These are phyloP conservation scores for Prorops nasuta DNA, from an alignment of 1,140 invertebrate species.

Conservation along the genomic window DNA sequence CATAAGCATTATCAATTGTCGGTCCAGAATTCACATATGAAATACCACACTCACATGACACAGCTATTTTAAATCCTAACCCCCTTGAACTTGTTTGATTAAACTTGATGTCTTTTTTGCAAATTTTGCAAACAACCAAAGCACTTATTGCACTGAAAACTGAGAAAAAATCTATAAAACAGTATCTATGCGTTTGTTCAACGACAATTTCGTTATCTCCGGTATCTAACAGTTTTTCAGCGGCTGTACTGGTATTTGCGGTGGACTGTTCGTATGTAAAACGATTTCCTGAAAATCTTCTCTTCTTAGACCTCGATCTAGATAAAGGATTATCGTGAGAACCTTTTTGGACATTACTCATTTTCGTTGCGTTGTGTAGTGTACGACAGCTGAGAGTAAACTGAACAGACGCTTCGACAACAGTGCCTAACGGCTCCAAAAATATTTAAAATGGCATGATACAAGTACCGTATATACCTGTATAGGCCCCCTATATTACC, in stretches of 20 bases:
- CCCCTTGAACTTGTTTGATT: constrained; percentile 8
- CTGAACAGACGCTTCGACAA: no score
- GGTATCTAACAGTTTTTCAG: constrained; percentile 1
- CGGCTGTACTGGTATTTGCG: constrained; percentile 5
- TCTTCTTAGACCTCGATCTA: constrained; percentile 1
- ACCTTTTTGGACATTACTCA: no score
- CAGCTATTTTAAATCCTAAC: constrained; percentile 22
- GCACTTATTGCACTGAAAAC: constrained; percentile 1
- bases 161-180: constrained; percentile 13
- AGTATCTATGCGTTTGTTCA: constrained; percentile 7
- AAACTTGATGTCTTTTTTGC: constrained; percentile 11
- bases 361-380: no score
- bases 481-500: no score
- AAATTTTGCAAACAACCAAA: constrained; percentile 7
- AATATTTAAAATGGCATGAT: no score
- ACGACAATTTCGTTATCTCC: constrained; percentile 7
- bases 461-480: no score
- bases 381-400: no score
- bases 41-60: constrained; percentile 11
- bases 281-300: neutral
- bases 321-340: no score
- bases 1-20: constrained; percentile 13
- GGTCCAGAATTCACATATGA: constrained; percentile 14
- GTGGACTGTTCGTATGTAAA: neutral
- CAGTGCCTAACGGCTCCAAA: no score